Conservation (phyloP, 1,140 invertebrate genomes). For the Belonocnema kinseyi region DNA sequence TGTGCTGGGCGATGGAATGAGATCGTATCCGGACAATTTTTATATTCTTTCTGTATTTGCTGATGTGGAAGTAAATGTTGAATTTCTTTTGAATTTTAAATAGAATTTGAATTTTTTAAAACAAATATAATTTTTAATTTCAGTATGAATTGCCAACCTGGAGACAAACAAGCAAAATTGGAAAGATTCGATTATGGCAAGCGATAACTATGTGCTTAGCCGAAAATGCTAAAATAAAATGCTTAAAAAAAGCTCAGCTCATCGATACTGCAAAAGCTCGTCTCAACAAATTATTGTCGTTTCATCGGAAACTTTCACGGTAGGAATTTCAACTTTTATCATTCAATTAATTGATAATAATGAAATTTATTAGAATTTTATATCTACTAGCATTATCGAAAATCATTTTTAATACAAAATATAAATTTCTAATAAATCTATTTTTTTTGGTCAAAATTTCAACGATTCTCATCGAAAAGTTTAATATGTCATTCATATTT, state of each 20-base stretch:
- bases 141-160: slow-evolving; percentile 68
- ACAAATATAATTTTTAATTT: slow-evolving; percentile 39
- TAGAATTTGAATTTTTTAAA: slow-evolving; percentile 12
- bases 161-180: slow-evolving; percentile 58
- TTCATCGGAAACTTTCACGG: slow-evolving; percentile 64
- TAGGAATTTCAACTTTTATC: slow-evolving; percentile 35
- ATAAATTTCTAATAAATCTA: too few relatives aligned
- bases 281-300: slow-evolving; percentile 67
- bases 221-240: slow-evolving; percentile 59
- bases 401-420: too few relatives aligned
- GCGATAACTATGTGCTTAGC: slow-evolving; percentile 66
- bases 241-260: slow-evolving; percentile 49
- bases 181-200: slow-evolving; percentile 56
- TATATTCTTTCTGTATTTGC: slow-evolving; percentile 73
- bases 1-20: slow-evolving; percentile 63
- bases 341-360: background rate
- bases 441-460: too few relatives aligned
- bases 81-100: slow-evolving; percentile 10
- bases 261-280: slow-evolving; percentile 58
- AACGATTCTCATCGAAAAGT: too few relatives aligned
- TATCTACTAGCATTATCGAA: background rate
- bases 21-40: slow-evolving; percentile 78
- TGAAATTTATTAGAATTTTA: background rate
- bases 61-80: slow-evolving; percentile 64
- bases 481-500: too few relatives aligned